Percentiles rank a stretch among this genome's conserved stretches.
These are phyloP conservation scores for Mus musculus DNA, from an alignment of 2,113 vertebrate genomes.

Conservation along the genomic window DNA sequence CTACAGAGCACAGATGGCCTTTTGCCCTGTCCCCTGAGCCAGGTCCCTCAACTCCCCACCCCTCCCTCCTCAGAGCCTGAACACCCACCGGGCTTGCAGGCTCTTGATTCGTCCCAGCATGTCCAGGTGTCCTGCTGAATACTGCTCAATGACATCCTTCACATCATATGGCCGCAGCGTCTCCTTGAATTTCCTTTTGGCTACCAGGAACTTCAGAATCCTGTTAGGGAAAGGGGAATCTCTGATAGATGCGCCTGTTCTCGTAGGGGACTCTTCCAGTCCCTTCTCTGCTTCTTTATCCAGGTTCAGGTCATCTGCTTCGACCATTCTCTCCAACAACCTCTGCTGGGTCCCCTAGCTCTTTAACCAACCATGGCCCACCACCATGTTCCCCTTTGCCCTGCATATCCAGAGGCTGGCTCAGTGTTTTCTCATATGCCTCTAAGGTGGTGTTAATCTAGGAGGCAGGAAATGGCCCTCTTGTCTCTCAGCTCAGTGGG, in stretches of 20 bases:
- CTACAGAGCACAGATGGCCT: background rate
- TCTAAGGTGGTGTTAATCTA: background rate
- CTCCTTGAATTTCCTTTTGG: slow-evolving; percentile 99
- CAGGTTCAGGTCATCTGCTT: background rate
- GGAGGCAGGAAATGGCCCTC: background rate
- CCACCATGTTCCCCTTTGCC: fast-evolving
- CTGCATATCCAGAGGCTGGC: background rate
- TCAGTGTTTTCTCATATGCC: background rate
- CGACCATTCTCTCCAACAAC: background rate
- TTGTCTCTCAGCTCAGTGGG: background rate
- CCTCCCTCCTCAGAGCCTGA: background rate
- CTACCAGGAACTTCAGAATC: slow-evolving; percentile 99
- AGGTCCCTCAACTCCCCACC: background rate
- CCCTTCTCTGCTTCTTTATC: background rate
- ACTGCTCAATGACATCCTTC: slow-evolving; percentile 99
- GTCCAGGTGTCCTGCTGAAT: slow-evolving; percentile 97
- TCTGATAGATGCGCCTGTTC: background rate
- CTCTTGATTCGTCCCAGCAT: slow-evolving; percentile 99
- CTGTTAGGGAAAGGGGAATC: slow-evolving; percentile 79
- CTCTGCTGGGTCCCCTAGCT: background rate
- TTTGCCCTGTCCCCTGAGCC: too few species aligned
- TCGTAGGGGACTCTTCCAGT: background rate
- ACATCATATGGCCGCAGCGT: slow-evolving; percentile 97
- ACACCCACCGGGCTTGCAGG: slow-evolving; percentile 91
- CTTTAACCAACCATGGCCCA: too few species aligned